A percentile compares a stretch with the other conserved stretches of the same genome.
Evolutionary conservation across 1,140 invertebrate genomes (phyloP).

Genomic region (Linepithema humile): DNA sequence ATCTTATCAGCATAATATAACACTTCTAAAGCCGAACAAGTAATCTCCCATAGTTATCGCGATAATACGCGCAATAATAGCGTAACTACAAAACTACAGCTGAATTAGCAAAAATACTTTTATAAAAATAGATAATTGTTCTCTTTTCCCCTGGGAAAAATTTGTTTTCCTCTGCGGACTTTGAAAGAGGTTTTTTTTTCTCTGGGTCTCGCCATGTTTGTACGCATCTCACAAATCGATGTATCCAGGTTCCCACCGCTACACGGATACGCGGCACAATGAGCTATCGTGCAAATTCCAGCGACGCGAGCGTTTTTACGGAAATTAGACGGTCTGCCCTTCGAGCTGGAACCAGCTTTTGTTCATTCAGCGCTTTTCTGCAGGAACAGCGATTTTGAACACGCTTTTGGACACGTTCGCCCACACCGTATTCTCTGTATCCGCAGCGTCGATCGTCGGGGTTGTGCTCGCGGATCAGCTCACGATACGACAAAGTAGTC

Average conservation of each 20-base stretch:
- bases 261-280: conserved; percentile 33
- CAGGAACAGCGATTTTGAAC: conserved; percentile 35
- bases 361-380: conserved; percentile 23
- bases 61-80: not conserved
- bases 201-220: not conserved
- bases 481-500: conserved; percentile 46
- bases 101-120: not conserved
- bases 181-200: conserved; percentile 7
- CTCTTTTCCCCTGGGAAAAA: not conserved
- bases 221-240: conserved; percentile 22
- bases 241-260: not conserved
- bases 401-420: conserved; percentile 6
- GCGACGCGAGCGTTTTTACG: conserved; percentile 45
- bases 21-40: not conserved
- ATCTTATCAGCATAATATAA: not conserved
- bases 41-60: not conserved
- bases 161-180: not conserved
- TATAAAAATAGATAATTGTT: conserved; percentile 15
- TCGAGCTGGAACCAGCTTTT: conserved; percentile 34
- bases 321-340: conserved; percentile 31
- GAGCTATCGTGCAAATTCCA: conserved; percentile 44
- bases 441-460: conserved; percentile 13
- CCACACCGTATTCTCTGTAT: not conserved
- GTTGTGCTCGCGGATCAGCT: conserved; percentile 49
- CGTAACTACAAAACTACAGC: not conserved